Conservation (phyloP, 2,113 vertebrate genomes). For the Pituophis catenifer region DNA sequence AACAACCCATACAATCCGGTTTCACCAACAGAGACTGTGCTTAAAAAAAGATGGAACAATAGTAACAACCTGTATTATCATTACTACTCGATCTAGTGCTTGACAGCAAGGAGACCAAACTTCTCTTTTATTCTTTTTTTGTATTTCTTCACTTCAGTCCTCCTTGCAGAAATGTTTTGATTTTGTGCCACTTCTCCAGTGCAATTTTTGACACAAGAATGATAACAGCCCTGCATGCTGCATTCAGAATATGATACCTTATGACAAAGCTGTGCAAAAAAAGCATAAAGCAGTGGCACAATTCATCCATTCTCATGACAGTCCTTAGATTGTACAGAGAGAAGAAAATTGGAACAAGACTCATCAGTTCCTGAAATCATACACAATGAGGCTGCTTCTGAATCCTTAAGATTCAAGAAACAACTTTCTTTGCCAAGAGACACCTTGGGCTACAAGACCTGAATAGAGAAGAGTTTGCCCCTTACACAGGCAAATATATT, state of each 20-base stretch:
- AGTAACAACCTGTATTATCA: neutral
- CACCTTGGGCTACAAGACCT: conserved; percentile 3
- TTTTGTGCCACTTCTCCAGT: conserved; percentile 50
- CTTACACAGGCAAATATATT: conserved; percentile 35
- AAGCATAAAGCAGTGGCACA: conserved; percentile 46
- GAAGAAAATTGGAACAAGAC: conserved; percentile 61
- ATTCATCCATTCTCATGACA: conserved; percentile 71
- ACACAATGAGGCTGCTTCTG: conserved; percentile 48
- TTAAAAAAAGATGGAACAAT: conserved; percentile 23
- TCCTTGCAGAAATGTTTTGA: conserved; percentile 51
- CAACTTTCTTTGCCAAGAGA: conserved; percentile 27
- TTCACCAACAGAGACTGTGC: neutral
- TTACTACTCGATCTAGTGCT: neutral
- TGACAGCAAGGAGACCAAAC: neutral
- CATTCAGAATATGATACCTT: conserved; percentile 59
- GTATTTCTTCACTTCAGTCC: neutral
- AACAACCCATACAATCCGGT: neutral
- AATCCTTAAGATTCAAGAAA: conserved; percentile 46
- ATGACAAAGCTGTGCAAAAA: conserved; percentile 58
- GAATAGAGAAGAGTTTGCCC: conserved; percentile 43
- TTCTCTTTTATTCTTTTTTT: conserved; percentile 11
- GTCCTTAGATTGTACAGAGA: conserved; percentile 52
- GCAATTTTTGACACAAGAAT: conserved; percentile 42
- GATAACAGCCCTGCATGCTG: conserved; percentile 56
- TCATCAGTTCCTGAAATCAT: conserved; percentile 64